A percentile compares a stretch with the other conserved stretches of the same genome.
Conservation (phyloP, 2,888 invertebrate species). For the Mimas tiliae region DNA sequence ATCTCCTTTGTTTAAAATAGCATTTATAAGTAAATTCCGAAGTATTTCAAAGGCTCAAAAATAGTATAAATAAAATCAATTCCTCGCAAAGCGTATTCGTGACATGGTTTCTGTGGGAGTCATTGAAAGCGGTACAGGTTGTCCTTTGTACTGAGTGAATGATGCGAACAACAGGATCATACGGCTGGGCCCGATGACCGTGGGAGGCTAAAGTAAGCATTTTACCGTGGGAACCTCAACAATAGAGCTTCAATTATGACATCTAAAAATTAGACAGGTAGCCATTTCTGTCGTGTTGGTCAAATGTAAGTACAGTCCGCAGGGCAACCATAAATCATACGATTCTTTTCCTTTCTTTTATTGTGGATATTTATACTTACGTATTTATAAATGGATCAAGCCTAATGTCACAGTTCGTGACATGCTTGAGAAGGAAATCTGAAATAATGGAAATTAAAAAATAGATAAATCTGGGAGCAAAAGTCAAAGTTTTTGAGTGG, state of each 20-base stretch:
- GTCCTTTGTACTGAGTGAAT: constrained; percentile 29
- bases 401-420: background rate
- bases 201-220: constrained; percentile 53
- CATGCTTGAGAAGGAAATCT: too few species aligned
- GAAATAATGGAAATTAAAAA: too few species aligned
- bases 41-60: background rate
- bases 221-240: constrained; percentile 54
- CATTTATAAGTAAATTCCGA: background rate
- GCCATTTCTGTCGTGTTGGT: background rate
- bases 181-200: constrained; percentile 41
- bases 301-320: background rate
- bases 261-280: constrained; percentile 18
- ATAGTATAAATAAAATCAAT: constrained; percentile 11
- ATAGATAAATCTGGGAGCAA: too few species aligned
- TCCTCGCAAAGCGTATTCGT: constrained; percentile 13
- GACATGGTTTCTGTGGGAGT: constrained; percentile 25
- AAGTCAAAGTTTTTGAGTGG: too few species aligned
- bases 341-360: background rate
- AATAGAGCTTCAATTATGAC: constrained; percentile 25
- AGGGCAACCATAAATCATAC: background rate
- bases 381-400: background rate
- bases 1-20: too few species aligned
- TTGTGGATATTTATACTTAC: background rate
- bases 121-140: constrained; percentile 29
- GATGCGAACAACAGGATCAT: constrained; percentile 26